Evolutionary conservation across 1,140 invertebrate species (phyloP), one percentile per base, ranked within the genome.

Genomic region (Melitaea cinxia): DNA sequence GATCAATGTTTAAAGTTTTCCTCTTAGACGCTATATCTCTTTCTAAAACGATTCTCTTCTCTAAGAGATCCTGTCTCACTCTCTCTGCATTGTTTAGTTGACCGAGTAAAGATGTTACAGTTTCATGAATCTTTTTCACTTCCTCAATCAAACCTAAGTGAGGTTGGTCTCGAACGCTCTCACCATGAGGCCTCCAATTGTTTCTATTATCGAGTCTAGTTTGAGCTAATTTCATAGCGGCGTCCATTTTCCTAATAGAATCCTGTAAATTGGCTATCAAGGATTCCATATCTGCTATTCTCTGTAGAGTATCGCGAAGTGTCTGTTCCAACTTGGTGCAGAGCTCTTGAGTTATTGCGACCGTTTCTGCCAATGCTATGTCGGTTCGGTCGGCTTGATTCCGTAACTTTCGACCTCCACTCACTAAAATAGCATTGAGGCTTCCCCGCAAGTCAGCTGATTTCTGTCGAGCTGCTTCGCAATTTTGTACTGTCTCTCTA

Each of bases 161-260:
- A 12, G 94, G 91, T 28, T 86, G 82, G 79, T 96, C 95, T 47
- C 95, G 90, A 58, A 95, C 95, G 72, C 92, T 95, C 84, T 96
- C 95, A 6, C 95, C 93, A 37, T 94, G 91, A 14, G 94, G 94
- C 28, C 94, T 88, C 56, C 92, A 91, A 35, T 90, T 85, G 35
- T 93, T 91, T 63, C 95, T 92, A 72, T 95, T 95, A 73, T 95
- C 92, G 55, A 97, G 89, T 68, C 95, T 92, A 0, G 95, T 96
- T 85, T 96, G 95, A 14, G 95, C 95, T 21, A 95, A 92, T 81
- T 96, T 96, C 93, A 96, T 94, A 2, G 94, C 93, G 6, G 92
- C 88, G 72, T 96, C 94, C 77, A 96, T 92, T 72, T 93, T 93
- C 61, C 91, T 91, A 1, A 95, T 91, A 0, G 93, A 93, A 24